A percentile compares a stretch with the other conserved stretches of the same genome.
phyloP scores from a whole-genome alignment of 2,113 vertebrate species.

The Sciurus niger region DNA sequence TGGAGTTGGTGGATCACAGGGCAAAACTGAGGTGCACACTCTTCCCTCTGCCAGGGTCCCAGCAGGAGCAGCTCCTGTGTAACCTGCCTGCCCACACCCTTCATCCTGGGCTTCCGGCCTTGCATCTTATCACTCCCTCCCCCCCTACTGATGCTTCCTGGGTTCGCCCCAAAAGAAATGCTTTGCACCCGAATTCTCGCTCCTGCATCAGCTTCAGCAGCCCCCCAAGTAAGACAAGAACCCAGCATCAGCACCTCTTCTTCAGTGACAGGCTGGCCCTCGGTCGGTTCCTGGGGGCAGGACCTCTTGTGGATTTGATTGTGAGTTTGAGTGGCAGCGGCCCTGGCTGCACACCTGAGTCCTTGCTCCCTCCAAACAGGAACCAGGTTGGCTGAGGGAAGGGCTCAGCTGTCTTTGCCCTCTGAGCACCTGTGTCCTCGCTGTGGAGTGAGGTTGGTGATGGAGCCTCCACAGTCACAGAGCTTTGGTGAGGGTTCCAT shows the following conservation, averaged over 20 bases:
- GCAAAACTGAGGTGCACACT: not conserved
- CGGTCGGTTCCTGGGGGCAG: too few relatives aligned
- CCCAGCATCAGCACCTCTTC: not conserved
- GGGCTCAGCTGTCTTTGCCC: too few relatives aligned
- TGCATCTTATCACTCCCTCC: not conserved
- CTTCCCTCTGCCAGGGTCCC: too few relatives aligned
- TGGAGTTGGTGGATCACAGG: not conserved
- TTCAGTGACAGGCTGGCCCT: too few relatives aligned
- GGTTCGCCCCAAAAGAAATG: not conserved
- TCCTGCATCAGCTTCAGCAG: not conserved
- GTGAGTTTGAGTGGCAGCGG: not conserved
- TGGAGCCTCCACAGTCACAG: not conserved
- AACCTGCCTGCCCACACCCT: not conserved
- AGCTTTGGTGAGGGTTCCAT: not conserved
- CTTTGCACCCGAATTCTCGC: not conserved
- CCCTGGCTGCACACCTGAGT: not conserved
- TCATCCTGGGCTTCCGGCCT: not conserved
- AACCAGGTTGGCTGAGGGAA: not conserved
- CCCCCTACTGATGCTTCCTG: not conserved
- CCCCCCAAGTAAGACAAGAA: too few relatives aligned
- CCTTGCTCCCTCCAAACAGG: not conserved
- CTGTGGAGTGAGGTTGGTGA: not conserved
- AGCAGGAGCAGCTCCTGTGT: not conserved
- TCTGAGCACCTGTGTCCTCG: not conserved
- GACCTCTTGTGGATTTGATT: not conserved